Evolutionary conservation across 64 coral and sea anemone genomes (phyloP), one percentile per base, ranked within the genome.

Genomic region (Pocillopora verrucosa): DNA sequence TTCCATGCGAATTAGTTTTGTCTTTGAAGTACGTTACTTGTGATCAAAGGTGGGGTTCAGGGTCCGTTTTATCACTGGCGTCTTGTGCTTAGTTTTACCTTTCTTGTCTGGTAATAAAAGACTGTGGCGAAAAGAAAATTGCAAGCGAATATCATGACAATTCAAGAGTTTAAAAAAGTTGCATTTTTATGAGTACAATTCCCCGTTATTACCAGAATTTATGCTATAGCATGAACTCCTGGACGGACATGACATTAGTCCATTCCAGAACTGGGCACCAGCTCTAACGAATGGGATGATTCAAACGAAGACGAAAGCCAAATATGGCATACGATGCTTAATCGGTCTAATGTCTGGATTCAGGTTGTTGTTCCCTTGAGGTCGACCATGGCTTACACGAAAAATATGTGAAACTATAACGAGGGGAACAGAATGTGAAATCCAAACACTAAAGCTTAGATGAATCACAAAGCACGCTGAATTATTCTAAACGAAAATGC

Each of bases 21-120:
- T 90, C 97, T 62, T 81, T 99, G 37, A 99, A 95, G 79, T 99
- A 99, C 58, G 89, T 95, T 35, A 95, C 93, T 99, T 99, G 85
- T 99, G 90, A 78, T 99, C 90, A 86, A 94, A 99, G 5, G 88
- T 90, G 10, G 97, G 97, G 78, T 99, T 99, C 60, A 99, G 76
- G 34, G 88, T 95, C 83, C 92, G 78, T 64, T 95, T 95, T 15
- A 95, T 93, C 2, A 95, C 25, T 5, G 91, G 88, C 12, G 97
- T 93, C 57, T 99, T 95, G 59, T 95, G 84, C 34, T 91, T 95
- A 6, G 82, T 86, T 76, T 93, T 95, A 1, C 94, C 94, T 88
- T 93, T 92, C 57, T 93, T 95, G 74, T 99, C 97, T n/a, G 97
- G 97, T 61, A 95, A 92, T 35, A 99, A 85, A 24, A 82, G 84